These are phyloP conservation scores for Psilopsiagon aymara DNA, from an alignment of 2,113 vertebrate genomes.

Conservation along the genomic window DNA sequence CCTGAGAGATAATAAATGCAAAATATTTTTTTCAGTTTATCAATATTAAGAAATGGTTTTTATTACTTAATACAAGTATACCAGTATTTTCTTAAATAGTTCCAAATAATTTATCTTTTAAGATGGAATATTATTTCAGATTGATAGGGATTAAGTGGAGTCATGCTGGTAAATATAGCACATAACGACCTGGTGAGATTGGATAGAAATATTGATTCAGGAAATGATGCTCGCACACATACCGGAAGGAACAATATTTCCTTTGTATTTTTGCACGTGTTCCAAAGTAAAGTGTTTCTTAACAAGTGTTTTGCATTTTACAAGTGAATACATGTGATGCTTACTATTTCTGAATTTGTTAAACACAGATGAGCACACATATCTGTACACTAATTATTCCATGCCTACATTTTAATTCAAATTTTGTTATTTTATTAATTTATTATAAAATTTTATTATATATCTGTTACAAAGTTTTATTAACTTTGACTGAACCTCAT, in stretches of 20 bases:
- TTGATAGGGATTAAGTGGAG: neutral
- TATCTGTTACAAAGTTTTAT: neutral
- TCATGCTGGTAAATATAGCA: neutral
- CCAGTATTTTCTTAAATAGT: neutral
- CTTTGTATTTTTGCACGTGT: neutral
- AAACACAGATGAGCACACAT: neutral
- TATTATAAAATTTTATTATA: neutral
- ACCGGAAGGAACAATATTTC: neutral
- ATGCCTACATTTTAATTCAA: neutral
- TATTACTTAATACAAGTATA: neutral
- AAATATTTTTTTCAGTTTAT: neutral
- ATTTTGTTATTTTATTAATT: neutral
- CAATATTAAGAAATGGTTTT: neutral
- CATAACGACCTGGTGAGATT: neutral
- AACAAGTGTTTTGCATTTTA: neutral
- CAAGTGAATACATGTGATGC: rapidly evolving
- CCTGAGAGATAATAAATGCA: neutral
- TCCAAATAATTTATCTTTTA: neutral
- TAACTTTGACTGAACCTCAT: neutral
- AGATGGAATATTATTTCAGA: neutral
- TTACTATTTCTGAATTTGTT: neutral
- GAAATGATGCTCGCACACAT: neutral
- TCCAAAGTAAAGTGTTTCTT: neutral
- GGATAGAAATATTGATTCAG: neutral
- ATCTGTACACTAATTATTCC: neutral